phyloP scores from a whole-genome alignment of 2,888 invertebrate species.

The Onthophagus sagittarius region DNA sequence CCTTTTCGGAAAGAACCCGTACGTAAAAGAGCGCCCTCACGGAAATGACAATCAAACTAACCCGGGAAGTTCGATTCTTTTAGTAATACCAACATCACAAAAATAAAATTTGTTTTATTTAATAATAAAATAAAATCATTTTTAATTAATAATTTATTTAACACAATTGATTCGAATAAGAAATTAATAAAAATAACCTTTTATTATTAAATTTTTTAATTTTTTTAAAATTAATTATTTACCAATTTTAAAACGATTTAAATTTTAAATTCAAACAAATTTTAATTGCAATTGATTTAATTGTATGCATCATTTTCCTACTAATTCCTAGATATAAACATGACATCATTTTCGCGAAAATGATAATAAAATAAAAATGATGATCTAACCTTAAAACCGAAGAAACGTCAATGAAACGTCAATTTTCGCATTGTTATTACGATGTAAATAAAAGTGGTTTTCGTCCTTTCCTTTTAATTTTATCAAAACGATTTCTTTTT shows the following conservation, averaged over 20 bases:
- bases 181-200: too few relatives aligned
- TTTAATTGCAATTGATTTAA: too few relatives aligned
- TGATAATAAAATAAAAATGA: background rate
- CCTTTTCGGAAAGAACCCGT: constrained; percentile 8
- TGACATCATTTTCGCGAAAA: background rate
- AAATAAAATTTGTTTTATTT: background rate
- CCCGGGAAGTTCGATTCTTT: background rate
- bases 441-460: background rate
- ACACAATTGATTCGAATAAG: too few relatives aligned
- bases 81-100: background rate
- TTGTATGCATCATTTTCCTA: too few relatives aligned
- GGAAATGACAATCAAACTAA: background rate
- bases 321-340: too few relatives aligned
- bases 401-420: background rate
- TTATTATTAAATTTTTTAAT: too few relatives aligned
- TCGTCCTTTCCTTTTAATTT: background rate
- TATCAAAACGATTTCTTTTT: background rate
- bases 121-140: background rate
- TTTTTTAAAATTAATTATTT: too few relatives aligned
- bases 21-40: constrained; percentile 15
- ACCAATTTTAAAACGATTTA: too few relatives aligned
- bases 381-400: background rate
- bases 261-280: too few relatives aligned
- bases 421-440: background rate
- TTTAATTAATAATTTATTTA: too few relatives aligned